Conservation (phyloP, 2,888 invertebrate genomes). For the Pinctada fucata region DNA sequence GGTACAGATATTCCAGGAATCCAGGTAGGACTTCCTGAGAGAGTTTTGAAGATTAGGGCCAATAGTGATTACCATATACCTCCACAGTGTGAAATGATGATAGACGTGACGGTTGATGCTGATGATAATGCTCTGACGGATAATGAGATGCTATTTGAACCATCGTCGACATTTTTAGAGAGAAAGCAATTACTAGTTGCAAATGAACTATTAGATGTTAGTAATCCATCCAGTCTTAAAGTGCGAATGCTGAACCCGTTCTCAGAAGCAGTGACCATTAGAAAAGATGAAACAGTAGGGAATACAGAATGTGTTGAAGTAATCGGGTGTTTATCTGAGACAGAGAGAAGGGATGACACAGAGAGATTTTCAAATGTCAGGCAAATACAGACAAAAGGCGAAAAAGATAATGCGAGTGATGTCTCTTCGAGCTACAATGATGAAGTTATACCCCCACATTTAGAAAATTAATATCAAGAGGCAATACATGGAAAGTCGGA, state of each 20-base stretch:
- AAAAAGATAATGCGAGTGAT: no score
- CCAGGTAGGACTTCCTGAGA: neutral
- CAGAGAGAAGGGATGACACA: no score
- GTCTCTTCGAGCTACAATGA: no score
- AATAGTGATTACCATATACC: conserved; percentile 7
- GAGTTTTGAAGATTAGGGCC: neutral
- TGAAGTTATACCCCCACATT: conserved; percentile 37
- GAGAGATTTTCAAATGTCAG: no score
- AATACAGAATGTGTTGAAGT: no score
- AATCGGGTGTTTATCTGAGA: no score
- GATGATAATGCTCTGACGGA: no score
- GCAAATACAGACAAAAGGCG: no score
- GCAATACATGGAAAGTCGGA: conserved; percentile 5
- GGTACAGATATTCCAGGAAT: neutral
- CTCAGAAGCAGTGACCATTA: conserved; percentile 13
- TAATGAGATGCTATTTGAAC: no score
- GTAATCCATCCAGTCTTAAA: conserved; percentile 26
- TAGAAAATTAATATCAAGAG: conserved; percentile 23
- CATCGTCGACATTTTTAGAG: neutral
- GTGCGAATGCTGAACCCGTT: conserved; percentile 44
- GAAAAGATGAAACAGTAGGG: no score
- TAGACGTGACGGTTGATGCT: neutral
- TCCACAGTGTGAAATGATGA: neutral
- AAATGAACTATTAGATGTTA: conserved; percentile 36
- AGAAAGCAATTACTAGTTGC: neutral